These are phyloP conservation scores for Stichopus horrens DNA, from an alignment of 53 echinoderm and acorn worm genomes.

Conservation along the genomic window DNA sequence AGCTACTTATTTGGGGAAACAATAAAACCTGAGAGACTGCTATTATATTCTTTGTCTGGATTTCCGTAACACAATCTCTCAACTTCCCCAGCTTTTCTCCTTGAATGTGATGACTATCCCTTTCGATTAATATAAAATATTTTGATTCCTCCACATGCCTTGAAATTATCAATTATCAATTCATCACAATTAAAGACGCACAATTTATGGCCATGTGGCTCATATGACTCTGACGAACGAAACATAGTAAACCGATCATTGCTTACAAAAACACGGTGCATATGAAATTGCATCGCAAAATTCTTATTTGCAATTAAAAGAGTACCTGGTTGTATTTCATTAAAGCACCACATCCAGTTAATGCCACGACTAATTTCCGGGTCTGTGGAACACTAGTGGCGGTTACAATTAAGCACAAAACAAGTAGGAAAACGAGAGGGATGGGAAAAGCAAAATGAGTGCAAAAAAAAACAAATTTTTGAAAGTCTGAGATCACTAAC, in stretches of 20 bases:
- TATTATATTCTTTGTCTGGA: background rate
- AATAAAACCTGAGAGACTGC: background rate
- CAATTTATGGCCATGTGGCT: background rate
- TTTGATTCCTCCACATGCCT: constrained; percentile 1
- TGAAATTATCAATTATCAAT: constrained; percentile 2
- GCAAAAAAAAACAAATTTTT: too few species aligned
- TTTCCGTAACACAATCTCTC: background rate
- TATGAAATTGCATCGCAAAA: background rate
- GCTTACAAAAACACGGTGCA: background rate
- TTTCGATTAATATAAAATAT: background rate
- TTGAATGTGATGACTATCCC: background rate
- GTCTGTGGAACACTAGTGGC: too few species aligned
- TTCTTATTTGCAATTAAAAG: constrained; percentile 1
- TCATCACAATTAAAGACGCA: background rate
- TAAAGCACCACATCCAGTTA: background rate
- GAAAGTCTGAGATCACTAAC: too few species aligned
- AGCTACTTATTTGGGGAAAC: background rate
- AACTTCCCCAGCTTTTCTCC: background rate
- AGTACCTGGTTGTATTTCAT: background rate
- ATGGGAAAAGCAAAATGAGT: too few species aligned
- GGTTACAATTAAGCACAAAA: too few species aligned
- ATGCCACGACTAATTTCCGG: background rate
- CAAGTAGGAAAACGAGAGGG: too few species aligned
- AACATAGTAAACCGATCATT: background rate
- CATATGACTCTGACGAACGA: background rate